A percentile compares a stretch with the other conserved stretches of the same genome.
phyloP scores from a whole-genome alignment of 2,113 vertebrate species.

The Myanophis thanlyinensis region DNA sequence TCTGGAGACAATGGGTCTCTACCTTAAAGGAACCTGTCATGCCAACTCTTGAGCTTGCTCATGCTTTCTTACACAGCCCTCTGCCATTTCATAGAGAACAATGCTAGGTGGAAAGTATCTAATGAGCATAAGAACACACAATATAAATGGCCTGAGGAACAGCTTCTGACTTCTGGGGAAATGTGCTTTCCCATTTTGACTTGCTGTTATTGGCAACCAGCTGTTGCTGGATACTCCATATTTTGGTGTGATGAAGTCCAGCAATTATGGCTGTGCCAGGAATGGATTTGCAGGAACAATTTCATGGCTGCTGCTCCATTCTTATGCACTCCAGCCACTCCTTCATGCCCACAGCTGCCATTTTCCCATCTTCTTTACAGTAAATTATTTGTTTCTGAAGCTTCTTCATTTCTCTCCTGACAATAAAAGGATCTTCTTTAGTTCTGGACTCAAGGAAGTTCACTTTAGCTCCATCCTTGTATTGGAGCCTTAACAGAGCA shows the following conservation, averaged over 20 bases:
- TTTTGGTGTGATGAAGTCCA: neutral
- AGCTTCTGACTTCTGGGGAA: slow-evolving; percentile 46
- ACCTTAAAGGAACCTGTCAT: slow-evolving; percentile 11
- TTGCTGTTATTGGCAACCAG: slow-evolving; percentile 8
- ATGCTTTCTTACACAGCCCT: neutral
- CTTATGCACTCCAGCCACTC: neutral
- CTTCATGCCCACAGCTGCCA: too few species aligned
- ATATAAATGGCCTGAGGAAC: slow-evolving; percentile 48
- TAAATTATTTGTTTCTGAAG: neutral
- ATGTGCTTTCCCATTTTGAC: neutral
- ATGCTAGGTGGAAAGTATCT: slow-evolving; percentile 49
- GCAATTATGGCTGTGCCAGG: neutral
- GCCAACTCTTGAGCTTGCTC: slow-evolving; percentile 11
- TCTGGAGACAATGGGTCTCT: slow-evolving; percentile 10
- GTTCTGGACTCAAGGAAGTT: neutral
- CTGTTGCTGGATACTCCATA: neutral
- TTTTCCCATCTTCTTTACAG: neutral
- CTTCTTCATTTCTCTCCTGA: neutral
- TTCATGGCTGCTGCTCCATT: neutral
- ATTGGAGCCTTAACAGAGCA: neutral
- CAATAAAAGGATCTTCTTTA: neutral
- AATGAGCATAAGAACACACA: slow-evolving; percentile 45
- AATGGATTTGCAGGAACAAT: neutral
- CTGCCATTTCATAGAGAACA: slow-evolving; percentile 38
- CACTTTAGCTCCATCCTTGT: neutral